Percentiles rank a stretch among this genome's conserved stretches.
These are phyloP conservation scores for Brachionus manjavacas DNA, from an alignment of 1,140 invertebrate species.

Conservation along the genomic window DNA sequence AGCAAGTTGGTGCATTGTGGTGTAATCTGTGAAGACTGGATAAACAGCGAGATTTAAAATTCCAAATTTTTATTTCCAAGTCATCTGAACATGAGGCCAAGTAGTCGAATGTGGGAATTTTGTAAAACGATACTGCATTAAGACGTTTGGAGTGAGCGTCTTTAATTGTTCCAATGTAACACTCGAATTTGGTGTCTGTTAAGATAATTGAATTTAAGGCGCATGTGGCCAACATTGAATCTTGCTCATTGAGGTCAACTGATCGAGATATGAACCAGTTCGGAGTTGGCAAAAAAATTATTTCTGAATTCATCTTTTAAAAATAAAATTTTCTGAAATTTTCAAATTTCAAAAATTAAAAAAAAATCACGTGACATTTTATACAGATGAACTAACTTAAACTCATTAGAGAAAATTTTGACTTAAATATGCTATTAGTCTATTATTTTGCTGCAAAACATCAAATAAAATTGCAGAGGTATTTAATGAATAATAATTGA, in stretches of 20 bases:
- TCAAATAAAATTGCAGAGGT: too few species aligned
- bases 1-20: constrained; percentile 15
- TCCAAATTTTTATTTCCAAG: constrained; percentile 32
- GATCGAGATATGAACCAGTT: constrained; percentile 24
- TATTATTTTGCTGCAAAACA: too few species aligned
- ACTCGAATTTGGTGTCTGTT: background rate
- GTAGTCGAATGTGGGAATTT: background rate
- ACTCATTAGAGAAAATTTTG: too few species aligned
- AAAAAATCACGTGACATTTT: too few species aligned
- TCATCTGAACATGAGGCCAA: constrained; percentile 30
- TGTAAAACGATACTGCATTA: background rate
- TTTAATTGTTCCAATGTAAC: background rate
- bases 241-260: background rate
- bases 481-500: too few species aligned
- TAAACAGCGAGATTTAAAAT: background rate
- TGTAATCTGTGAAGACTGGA: constrained; percentile 14
- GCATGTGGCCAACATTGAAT: background rate
- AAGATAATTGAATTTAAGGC: constrained; percentile 21
- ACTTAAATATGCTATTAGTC: too few species aligned
- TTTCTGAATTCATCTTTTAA: constrained; percentile 29
- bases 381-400: too few species aligned
- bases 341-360: background rate
- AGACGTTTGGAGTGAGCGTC: constrained; percentile 32
- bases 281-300: constrained; percentile 8
- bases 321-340: background rate